These are phyloP conservation scores for Hypanus sabinus DNA, from an alignment of 2,113 vertebrate genomes.

Conservation along the genomic window DNA sequence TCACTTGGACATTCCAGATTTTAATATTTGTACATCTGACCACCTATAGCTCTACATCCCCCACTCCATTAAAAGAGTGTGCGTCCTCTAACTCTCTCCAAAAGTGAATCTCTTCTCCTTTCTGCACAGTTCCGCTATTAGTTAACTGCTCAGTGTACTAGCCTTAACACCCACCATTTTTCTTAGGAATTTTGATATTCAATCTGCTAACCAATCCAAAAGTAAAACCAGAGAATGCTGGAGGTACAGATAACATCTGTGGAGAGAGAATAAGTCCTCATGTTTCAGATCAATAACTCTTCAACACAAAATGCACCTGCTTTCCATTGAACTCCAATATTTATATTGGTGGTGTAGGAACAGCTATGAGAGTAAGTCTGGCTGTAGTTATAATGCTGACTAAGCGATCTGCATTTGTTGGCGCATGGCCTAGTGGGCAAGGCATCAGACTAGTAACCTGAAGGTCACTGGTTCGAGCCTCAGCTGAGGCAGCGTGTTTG, in stretches of 20 bases:
- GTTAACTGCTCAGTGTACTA: background rate
- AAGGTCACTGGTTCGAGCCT: no score
- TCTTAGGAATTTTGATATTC: background rate
- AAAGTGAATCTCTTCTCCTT: background rate
- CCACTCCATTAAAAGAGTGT: background rate
- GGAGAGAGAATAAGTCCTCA: no score
- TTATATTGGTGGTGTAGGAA: background rate
- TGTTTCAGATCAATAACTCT: no score
- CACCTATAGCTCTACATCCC: background rate
- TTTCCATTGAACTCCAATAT: background rate
- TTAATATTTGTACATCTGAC: background rate
- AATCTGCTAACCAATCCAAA: background rate
- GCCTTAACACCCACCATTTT: background rate
- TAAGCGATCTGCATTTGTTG: no score
- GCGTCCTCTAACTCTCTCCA: background rate
- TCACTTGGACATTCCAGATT: background rate
- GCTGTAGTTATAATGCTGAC: background rate
- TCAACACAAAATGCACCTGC: no score
- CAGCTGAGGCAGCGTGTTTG: no score
- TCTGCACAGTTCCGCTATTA: background rate
- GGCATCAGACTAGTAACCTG: no score
- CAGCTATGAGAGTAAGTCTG: background rate
- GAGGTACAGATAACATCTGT: no score
- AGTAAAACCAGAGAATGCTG: no score
- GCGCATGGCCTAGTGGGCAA: no score